Evolutionary conservation across 2,113 vertebrate species (phyloP), one percentile per base, ranked within the genome.

Genomic region (Pitta sordida): DNA sequence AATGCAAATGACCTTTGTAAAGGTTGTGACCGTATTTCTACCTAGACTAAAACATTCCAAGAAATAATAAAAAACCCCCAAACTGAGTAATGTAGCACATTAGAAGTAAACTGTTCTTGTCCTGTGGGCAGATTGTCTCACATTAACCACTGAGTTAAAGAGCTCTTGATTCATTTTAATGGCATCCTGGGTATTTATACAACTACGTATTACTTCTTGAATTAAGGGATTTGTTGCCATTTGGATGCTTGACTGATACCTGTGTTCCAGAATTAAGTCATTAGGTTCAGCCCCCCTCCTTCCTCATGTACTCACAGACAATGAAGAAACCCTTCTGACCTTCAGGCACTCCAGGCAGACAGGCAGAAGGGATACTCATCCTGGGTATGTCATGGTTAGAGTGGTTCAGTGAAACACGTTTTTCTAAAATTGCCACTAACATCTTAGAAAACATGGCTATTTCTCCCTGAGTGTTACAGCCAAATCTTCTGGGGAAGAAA

Each of bases 121-220:
- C 71, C 85, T 77, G 67, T 89, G 70, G 73, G 39, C 32, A 86
- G 67, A 32, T 67, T 95, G 87, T 90, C 75, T 97, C 77, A 83
- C 85, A 95, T 94, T 68, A 92, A 55, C 62, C 55, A 68, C 92
- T 93, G 59, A 37, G 76, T 89, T 87, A 62, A 83, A 91, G 62
- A 97, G 51, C 68, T 92, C 94, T 73, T n/a, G 37, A 91, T 95
- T 94, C 62, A 92, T 93, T 96, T 96, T 68, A 94, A 95, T 95
- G 86, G 63, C 43, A 91, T 88, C 23, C 36, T n/a, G 73, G 87
- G 48, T 75, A 81, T 86, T 94, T 87, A 58, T 65, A 48, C 53
- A 79, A 23, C 26, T 58, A 58, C 71, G n/a, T n/a, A n/a, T n/a
- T 88, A 71, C 53, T 55, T 94, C 95, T 68, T 77, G 63, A 95